phyloP scores from a whole-genome alignment of 2,113 vertebrate genomes.

The Tursiops truncatus region DNA sequence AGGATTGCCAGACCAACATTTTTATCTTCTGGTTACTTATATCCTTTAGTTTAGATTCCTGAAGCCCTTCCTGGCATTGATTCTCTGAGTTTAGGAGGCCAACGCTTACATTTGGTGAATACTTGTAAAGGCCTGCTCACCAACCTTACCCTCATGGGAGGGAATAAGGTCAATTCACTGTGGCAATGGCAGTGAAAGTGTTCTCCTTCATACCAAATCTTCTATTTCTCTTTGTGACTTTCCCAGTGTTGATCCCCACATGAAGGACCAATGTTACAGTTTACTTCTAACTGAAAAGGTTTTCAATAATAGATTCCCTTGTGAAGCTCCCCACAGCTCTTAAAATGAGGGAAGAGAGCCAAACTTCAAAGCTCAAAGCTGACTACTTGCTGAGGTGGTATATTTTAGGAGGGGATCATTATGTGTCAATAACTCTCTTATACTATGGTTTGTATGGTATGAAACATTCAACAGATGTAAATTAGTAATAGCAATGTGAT shows the following conservation, averaged over 20 bases:
- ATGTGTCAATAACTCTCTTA: conserved; percentile 50
- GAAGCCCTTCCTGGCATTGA: background rate
- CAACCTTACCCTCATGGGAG: background rate
- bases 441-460: background rate
- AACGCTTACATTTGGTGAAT: background rate
- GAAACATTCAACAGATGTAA: conserved; percentile 46
- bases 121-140: background rate
- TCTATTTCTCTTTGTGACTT: conserved; percentile 26
- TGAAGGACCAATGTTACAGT: conserved; percentile 28
- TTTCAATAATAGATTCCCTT: conserved; percentile 49
- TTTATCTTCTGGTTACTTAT: background rate
- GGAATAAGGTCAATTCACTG: background rate
- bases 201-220: conserved; percentile 17
- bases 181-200: background rate
- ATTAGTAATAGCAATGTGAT: conserved; percentile 29
- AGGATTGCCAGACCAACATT: background rate
- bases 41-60: background rate
- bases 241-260: background rate
- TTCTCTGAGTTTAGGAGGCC: background rate
- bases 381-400: conserved; percentile 27
- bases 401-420: conserved; percentile 54
- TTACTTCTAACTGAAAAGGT: conserved; percentile 35
- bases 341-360: conserved; percentile 45
- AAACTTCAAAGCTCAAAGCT: conserved; percentile 48
- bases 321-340: conserved; percentile 51